Evolutionary conservation across 2,888 invertebrate species (phyloP), one percentile per base, ranked within the genome.

Genomic region (Eupithecia inturbata): DNA sequence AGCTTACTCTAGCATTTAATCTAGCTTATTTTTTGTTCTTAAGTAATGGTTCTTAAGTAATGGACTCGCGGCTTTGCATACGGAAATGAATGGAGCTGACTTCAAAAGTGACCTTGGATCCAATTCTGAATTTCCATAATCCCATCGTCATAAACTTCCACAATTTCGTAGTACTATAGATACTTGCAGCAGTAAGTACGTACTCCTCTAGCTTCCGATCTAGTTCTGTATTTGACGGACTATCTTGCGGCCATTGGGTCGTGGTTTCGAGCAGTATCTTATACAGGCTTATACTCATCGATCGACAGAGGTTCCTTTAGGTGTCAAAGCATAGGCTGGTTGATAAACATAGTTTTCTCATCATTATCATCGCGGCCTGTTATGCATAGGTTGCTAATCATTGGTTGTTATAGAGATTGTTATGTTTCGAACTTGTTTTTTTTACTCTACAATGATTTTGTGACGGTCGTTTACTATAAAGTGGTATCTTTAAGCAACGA

Each of bases 31-130:
- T 66, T 64, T 66, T 66, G 22, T 26, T 39, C 22, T 1, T 66
- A 66, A 66, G 39, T 66, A 28, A 39, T 36, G 64, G 72, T 68
- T 36, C n/a, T n/a, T n/a, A n/a, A n/a, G n/a, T 68, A 64, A 68
- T 72, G 68, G 72, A 72, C 26, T 70, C 63, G 68, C 53, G 63
- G 33, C 28, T 53, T 72, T 49, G 67, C 64, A 36, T 63, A 62
- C 33, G 68, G 67, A 62, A 41, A 63, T 67, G 45, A 68, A 72
- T 67, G 49, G 39, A 36, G 33, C 12, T 26, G 66, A 36, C 26
- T 69, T 53, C 19, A 31, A 60, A 62, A 60, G 60, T 33, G 22
- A 49, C 68, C 53, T 68, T 68, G 53, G 68, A 68, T 14, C 33
- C 49, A 68, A 62, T 31, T 41, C 66, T 7, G 66, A 41, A 36